These are phyloP conservation scores for Lampris megalopsis DNA, from an alignment of 2,113 vertebrate species.

Conservation along the genomic window DNA sequence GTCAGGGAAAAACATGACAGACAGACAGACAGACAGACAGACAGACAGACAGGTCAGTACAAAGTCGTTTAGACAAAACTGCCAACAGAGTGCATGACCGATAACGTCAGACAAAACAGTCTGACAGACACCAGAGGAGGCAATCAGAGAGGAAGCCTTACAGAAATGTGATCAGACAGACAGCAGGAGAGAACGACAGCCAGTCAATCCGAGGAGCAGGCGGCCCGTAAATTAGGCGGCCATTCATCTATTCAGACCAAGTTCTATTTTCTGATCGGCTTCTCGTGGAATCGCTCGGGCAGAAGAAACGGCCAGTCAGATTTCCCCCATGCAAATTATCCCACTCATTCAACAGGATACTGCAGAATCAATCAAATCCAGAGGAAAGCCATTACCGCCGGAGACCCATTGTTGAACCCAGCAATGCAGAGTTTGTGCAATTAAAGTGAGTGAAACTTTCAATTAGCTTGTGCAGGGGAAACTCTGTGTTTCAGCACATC, in stretches of 20 bases:
- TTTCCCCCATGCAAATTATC: background rate
- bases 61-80: too few relatives aligned
- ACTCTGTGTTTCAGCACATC: too few relatives aligned
- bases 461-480: too few relatives aligned
- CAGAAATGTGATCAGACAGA: background rate
- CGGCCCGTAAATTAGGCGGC: background rate
- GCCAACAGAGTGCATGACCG: too few relatives aligned
- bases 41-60: too few relatives aligned
- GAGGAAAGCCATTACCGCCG: background rate
- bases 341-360: background rate
- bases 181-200: background rate
- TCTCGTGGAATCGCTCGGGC: too few relatives aligned
- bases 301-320: background rate
- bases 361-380: conserved; percentile 1
- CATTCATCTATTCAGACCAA: background rate
- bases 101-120: background rate
- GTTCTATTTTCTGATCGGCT: background rate
- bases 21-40: too few relatives aligned
- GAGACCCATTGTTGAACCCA: background rate
- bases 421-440: too few relatives aligned
- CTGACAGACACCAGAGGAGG: background rate
- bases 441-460: too few relatives aligned
- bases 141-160: background rate
- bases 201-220: background rate
- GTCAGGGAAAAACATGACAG: too few relatives aligned